Percentiles rank a stretch among this genome's conserved stretches.
Conservation (phyloP, 2,797 vertebrate genomes). For the Dipus sagitta region DNA sequence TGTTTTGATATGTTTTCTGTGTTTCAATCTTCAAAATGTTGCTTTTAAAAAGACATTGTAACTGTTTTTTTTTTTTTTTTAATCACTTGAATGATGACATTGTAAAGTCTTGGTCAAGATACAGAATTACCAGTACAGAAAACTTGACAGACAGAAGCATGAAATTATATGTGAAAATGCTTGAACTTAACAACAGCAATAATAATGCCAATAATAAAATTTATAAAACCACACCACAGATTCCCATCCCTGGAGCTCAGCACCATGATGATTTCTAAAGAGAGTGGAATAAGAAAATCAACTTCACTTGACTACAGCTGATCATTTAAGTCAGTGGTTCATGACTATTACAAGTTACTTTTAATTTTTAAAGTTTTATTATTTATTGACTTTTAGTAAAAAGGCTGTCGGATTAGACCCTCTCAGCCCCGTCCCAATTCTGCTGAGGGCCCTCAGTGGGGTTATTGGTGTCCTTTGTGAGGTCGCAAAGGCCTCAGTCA, state of each 20-base stretch:
- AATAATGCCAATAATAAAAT: background rate
- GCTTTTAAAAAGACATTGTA: conserved; percentile 80
- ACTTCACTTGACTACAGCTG: background rate
- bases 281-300: background rate
- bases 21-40: conserved; percentile 80
- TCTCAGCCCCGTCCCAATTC: too few species aligned
- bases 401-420: too few species aligned
- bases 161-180: conserved; percentile 60
- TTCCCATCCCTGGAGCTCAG: background rate
- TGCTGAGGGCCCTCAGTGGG: too few species aligned
- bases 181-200: background rate
- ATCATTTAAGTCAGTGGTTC: background rate
- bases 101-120: conserved; percentile 72
- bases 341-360: background rate
- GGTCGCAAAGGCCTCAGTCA: too few species aligned
- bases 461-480: too few species aligned
- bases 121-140: conserved; percentile 46
- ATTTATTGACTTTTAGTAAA: too few species aligned
- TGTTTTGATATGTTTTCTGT: conserved; percentile 60
- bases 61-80: conserved; percentile 62
- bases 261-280: conserved; percentile 35
- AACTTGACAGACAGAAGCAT: background rate
- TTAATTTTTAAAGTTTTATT: background rate
- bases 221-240: background rate
- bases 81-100: conserved; percentile 58